phyloP scores from a whole-genome alignment of 2,888 invertebrate genomes.

The Pterobdella sp. region DNA sequence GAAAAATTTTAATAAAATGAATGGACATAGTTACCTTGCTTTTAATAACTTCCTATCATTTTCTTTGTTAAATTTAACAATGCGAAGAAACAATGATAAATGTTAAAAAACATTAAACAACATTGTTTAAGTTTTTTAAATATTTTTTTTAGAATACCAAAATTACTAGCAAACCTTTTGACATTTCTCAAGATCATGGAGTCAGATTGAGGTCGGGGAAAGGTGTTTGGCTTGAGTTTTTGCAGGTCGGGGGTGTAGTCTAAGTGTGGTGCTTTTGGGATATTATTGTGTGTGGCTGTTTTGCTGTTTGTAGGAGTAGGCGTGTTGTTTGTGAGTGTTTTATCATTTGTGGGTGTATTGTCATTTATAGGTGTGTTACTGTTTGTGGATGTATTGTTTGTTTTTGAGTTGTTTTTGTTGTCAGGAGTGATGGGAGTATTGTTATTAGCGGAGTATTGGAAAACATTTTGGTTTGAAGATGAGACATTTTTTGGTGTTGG shows the following conservation, averaged over 20 bases:
- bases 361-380: not conserved
- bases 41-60: no score
- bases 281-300: not conserved
- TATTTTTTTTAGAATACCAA: no score
- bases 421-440: not conserved
- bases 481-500: not conserved
- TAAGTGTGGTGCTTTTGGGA: not conserved
- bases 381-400: not conserved
- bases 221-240: not conserved
- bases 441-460: not conserved
- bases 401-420: no score
- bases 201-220: not conserved
- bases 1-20: not conserved
- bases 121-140: no score
- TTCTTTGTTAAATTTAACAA: no score
- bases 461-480: not conserved
- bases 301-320: not conserved
- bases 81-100: no score
- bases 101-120: no score
- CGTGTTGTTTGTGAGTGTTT: not conserved
- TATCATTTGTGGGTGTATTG: not conserved
- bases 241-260: not conserved
- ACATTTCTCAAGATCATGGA: not conserved
- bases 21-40: no score
- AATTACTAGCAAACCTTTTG: no score